Conservation (phyloP, 1,140 invertebrate genomes). For the Pogonomyrmex barbatus region DNA sequence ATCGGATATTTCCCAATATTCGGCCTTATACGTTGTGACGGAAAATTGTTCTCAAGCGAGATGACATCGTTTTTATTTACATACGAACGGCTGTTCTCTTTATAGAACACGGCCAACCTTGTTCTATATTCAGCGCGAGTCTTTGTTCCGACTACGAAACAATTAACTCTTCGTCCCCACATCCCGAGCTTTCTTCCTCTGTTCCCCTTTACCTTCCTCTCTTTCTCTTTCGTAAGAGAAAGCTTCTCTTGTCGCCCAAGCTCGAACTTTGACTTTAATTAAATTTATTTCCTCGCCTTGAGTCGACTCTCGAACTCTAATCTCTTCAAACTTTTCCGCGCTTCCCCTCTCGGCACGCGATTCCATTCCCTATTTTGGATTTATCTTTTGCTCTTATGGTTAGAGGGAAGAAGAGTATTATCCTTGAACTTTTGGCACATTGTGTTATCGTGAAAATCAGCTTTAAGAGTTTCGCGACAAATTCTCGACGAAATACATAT, state of each 20-base stretch:
- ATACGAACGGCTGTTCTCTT: conserved; percentile 30
- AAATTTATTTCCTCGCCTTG: conserved; percentile 62
- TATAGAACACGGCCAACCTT: not conserved
- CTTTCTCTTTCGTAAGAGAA: conserved; percentile 49
- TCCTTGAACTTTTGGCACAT: conserved; percentile 27
- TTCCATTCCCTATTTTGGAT: not conserved
- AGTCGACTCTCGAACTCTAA: conserved; percentile 60
- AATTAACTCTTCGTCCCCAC: conserved; percentile 27
- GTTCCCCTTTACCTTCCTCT: conserved; percentile 54
- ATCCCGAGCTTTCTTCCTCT: not conserved
- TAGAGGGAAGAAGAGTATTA: conserved; percentile 3
- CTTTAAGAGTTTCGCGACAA: conserved; percentile 24
- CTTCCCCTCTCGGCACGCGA: conserved; percentile 7
- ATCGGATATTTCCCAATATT: not conserved
- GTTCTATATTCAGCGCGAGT: conserved; percentile 27
- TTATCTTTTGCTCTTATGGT: not conserved
- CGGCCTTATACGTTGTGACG: not conserved
- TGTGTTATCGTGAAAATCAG: conserved; percentile 41
- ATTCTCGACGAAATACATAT: conserved; percentile 10
- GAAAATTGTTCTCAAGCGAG: conserved; percentile 18
- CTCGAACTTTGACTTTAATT: conserved; percentile 70
- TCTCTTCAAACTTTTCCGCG: conserved; percentile 49
- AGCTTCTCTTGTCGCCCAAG: not conserved
- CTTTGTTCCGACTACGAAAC: conserved; percentile 48
- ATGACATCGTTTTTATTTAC: conserved; percentile 45